Conservation (phyloP, 1,140 invertebrate species). For the Lamellibrachia luymesi region DNA sequence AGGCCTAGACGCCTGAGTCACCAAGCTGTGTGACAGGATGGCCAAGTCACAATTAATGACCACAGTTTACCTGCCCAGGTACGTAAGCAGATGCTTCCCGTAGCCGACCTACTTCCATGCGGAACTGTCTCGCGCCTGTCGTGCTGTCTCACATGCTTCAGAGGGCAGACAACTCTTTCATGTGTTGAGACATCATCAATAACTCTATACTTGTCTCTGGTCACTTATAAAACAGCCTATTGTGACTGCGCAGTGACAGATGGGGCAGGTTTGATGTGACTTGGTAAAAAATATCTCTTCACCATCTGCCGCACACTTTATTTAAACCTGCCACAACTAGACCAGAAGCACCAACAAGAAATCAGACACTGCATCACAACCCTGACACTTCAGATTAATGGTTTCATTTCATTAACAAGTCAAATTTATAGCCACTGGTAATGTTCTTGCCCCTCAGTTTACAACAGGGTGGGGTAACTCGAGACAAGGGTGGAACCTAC, state of each 20-base stretch:
- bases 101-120: background rate
- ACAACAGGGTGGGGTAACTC: background rate
- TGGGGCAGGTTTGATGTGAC: background rate
- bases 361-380: background rate
- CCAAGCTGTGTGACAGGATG: background rate
- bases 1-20: background rate
- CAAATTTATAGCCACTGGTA: background rate
- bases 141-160: background rate
- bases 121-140: background rate
- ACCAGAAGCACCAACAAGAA: background rate
- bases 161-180: background rate
- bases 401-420: background rate
- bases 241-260: background rate
- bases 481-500: background rate
- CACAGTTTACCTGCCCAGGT: background rate
- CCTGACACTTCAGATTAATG: background rate
- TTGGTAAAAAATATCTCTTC: background rate
- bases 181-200: background rate
- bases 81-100: background rate
- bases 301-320: background rate
- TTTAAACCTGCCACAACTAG: background rate
- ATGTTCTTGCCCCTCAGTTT: background rate
- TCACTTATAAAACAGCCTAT: slow-evolving; percentile 1
- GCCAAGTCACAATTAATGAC: background rate
- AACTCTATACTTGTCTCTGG: background rate